Conservation (phyloP, 30 jellyfish, hydroid and myxozoan genomes). For the Turritopsis dohrnii region DNA sequence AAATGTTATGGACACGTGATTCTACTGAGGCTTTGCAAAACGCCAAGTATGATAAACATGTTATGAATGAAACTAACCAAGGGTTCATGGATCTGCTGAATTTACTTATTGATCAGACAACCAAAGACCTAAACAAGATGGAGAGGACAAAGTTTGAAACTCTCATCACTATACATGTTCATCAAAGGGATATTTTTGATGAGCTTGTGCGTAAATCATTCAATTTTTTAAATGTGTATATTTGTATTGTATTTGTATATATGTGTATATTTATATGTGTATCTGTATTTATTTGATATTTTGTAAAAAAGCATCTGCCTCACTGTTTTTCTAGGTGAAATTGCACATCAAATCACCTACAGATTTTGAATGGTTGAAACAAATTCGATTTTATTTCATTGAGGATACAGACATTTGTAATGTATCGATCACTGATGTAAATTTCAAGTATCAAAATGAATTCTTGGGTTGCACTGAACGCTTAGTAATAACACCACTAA, state of each 20-base stretch:
- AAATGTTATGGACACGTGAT: constrained; percentile 87
- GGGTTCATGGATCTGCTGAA: constrained; percentile 63
- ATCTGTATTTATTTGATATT: too few relatives aligned
- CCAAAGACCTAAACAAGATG: constrained; percentile 58
- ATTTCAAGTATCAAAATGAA: constrained; percentile 71
- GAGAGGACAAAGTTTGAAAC: constrained; percentile 81
- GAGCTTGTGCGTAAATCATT: constrained; percentile 55
- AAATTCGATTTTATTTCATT: constrained; percentile 69
- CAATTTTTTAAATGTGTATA: background rate
- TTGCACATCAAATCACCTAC: constrained; percentile 63
- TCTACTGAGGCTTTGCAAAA: constrained; percentile 69
- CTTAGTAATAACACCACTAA: constrained; percentile 78
- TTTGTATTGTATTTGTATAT: background rate
- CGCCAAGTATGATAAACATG: constrained; percentile 80
- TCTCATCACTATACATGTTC: constrained; percentile 83
- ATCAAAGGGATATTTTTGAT: constrained; percentile 81
- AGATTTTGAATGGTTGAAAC: constrained; percentile 90
- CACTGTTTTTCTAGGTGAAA: constrained; percentile 45
- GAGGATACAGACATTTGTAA: constrained; percentile 69
- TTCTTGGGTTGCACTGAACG: constrained; percentile 91
- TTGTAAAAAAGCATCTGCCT: background rate
- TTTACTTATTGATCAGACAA: constrained; percentile 73
- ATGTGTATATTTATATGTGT: too few relatives aligned
- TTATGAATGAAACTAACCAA: constrained; percentile 67
- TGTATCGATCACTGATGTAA: constrained; percentile 82